phyloP scores from a whole-genome alignment of 35 echinoderm and acorn worm species.

The Stichopus chloronotus region DNA sequence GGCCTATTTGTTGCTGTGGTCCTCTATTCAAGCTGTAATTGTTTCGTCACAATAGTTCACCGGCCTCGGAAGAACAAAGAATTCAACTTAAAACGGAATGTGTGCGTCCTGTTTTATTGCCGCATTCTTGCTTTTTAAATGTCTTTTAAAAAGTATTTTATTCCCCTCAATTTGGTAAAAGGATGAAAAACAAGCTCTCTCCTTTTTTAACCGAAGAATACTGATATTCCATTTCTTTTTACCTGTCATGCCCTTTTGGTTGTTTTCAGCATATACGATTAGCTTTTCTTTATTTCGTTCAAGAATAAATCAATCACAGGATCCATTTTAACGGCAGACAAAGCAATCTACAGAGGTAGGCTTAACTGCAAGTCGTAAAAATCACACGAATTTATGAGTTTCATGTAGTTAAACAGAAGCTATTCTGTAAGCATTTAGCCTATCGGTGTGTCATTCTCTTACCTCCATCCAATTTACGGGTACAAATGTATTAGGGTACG shows the following conservation, averaged over 20 bases:
- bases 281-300: not conserved
- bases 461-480: conserved; percentile 8
- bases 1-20: too few species aligned
- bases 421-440: not conserved
- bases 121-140: not conserved
- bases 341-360: conserved; percentile 24
- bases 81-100: not conserved
- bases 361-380: conserved; percentile 37
- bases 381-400: conserved; percentile 48
- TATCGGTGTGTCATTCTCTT: not conserved
- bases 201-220: not conserved
- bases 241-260: not conserved
- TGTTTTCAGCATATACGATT: not conserved
- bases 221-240: not conserved
- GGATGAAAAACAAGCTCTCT: not conserved
- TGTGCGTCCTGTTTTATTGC: not conserved
- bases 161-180: conserved; percentile 4
- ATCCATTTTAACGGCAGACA: conserved; percentile 28
- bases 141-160: not conserved
- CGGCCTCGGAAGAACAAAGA: conserved; percentile 1
- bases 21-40: too few species aligned
- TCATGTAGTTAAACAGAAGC: conserved; percentile 49
- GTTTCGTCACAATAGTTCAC: not conserved
- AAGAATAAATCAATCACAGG: conserved; percentile 33
- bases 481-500: not conserved